phyloP scores from a whole-genome alignment of 2,113 vertebrate genomes.

The Phrynocephalus versicolor region DNA sequence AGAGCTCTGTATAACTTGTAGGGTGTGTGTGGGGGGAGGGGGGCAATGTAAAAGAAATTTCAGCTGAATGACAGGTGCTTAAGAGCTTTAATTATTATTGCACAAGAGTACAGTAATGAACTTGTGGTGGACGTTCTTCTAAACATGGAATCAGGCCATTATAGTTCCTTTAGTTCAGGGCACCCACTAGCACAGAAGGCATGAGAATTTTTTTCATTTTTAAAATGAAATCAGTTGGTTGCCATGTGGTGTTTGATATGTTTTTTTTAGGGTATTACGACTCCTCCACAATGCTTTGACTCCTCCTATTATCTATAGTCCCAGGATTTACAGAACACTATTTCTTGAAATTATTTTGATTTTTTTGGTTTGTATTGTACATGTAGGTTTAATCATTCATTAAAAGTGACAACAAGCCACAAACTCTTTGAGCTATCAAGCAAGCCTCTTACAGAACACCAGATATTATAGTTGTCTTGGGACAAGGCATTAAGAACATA shows the following conservation, averaged over 20 bases:
- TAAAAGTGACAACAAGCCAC: neutral
- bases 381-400: neutral
- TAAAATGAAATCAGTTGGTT: neutral
- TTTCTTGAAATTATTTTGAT: neutral
- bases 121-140: too few relatives aligned
- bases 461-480: slow-evolving; percentile 1
- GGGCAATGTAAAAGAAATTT: too few relatives aligned
- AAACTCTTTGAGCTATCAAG: neutral
- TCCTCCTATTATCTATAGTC: neutral
- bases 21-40: too few relatives aligned
- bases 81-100: too few relatives aligned
- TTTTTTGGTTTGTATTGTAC: neutral
- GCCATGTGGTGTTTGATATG: neutral
- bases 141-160: too few relatives aligned
- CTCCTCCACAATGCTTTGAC: too few relatives aligned
- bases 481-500: neutral
- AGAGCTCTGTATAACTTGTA: too few relatives aligned
- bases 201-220: neutral
- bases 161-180: neutral
- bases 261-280: neutral
- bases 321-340: neutral
- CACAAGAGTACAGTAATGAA: too few relatives aligned
- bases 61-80: too few relatives aligned
- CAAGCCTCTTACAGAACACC: neutral
- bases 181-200: neutral